phyloP scores from a whole-genome alignment of 2,888 invertebrate species.

The Leptinotarsa peninsularis region DNA sequence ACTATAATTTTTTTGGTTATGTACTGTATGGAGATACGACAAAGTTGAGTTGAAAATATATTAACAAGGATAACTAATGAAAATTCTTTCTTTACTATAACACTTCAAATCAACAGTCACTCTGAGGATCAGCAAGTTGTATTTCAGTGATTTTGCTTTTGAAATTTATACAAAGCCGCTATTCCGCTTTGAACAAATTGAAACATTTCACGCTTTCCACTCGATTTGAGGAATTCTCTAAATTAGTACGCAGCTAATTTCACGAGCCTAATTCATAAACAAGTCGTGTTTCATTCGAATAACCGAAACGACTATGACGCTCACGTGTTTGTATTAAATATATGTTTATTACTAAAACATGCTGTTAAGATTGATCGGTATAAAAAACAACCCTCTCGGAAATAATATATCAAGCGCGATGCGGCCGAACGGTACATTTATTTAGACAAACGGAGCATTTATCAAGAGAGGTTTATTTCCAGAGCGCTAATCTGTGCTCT shows the following conservation, averaged over 20 bases:
- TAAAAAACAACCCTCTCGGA: slow-evolving; percentile 60
- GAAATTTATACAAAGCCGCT: not conserved
- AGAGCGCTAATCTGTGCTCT: slow-evolving; percentile 57
- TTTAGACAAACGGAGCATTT: slow-evolving; percentile 62
- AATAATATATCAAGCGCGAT: slow-evolving; percentile 62
- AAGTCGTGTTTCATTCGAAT: slow-evolving; percentile 39
- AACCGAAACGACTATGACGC: slow-evolving; percentile 32
- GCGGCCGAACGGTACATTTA: slow-evolving; percentile 61
- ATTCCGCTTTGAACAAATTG: not conserved
- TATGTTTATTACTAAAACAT: slow-evolving; percentile 59
- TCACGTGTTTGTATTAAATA: slow-evolving; percentile 55
- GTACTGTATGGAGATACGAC: no score
- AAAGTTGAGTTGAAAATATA: no score
- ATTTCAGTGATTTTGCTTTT: not conserved
- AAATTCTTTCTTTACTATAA: no score
- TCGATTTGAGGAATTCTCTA: slow-evolving; percentile 32
- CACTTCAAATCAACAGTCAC: no score
- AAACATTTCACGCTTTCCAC: slow-evolving; percentile 18
- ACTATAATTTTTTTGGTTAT: no score
- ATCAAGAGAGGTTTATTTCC: slow-evolving; percentile 59
- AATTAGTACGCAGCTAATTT: slow-evolving; percentile 36
- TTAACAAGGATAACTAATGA: no score
- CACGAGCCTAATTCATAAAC: slow-evolving; percentile 40
- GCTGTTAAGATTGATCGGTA: slow-evolving; percentile 55
- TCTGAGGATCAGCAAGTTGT: no score